phyloP scores from a whole-genome alignment of 2,113 vertebrate genomes.

The Apteryx mantelli region DNA sequence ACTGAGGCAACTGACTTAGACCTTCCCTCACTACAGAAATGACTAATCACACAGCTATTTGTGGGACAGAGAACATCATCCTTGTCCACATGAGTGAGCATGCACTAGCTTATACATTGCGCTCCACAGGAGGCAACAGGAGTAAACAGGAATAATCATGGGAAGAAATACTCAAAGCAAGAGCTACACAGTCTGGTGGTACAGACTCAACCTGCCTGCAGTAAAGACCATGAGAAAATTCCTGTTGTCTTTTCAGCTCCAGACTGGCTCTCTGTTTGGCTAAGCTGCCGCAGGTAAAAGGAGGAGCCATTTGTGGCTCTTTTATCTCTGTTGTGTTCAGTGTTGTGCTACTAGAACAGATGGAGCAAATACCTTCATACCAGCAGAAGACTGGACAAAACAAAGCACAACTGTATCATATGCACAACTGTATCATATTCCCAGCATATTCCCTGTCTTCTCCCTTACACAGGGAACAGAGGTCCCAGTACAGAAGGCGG shows the following conservation, averaged over 20 bases:
- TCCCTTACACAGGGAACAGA: background rate
- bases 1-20: background rate
- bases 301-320: background rate
- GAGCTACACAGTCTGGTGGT: background rate
- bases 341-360: background rate
- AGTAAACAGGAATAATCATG: background rate
- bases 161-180: background rate
- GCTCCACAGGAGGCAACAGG: background rate
- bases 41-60: constrained; percentile 11
- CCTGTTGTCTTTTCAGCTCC: background rate
- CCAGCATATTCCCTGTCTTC: background rate
- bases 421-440: background rate
- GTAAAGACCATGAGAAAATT: background rate
- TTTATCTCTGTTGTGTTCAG: background rate
- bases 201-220: background rate
- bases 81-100: background rate
- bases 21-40: background rate
- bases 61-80: background rate
- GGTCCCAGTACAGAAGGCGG: background rate
- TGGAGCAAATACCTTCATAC: background rate
- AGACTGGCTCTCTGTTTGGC: background rate
- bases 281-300: background rate
- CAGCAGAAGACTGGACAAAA: constrained; percentile 20
- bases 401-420: background rate
- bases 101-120: background rate